Evolutionary conservation across 2,113 vertebrate genomes (phyloP), one percentile per base, ranked within the genome.

Genomic region (Steatornis caripensis): DNA sequence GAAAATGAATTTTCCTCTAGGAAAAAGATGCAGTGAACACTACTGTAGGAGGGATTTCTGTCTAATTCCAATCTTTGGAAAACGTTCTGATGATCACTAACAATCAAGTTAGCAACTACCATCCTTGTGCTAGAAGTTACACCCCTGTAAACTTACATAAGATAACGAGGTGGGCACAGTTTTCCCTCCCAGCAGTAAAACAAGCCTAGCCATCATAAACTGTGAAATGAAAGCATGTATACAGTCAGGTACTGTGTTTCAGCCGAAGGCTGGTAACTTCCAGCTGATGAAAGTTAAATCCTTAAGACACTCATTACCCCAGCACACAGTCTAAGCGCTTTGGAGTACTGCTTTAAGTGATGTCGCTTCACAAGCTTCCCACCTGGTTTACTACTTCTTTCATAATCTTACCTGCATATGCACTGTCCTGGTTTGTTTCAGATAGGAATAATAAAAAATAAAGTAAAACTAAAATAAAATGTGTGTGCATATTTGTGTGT

Each of bases 351-450:
- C 11, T 71, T 49, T 45, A 71, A 41, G n/a, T 46, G 32, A 21
- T 21, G 4, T 13, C 66, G 36, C 11, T 76, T 55, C 57, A 53
- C 5, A 19, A 16, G 20, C 36, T 39, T 46, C 12, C 5, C 18
- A 48, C 9, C 17, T 34, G 24, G 5, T 1, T 92, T 70, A 32
- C 26, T 57, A 20, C 79, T 88, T 60, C 18, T 43, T 71, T 86
- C 62, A 14, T 86, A 51, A 46, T 39, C 45, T 71, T 29, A 58
- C 26, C 7, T 83, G 12, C 15, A 27, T 24, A 43, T 9, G 4
- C 39, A 60, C 36, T 34, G 11, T 60, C 11, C 5, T 3, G 0
- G 29, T n/a, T 89, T 6, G 0, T 0, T 87, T 89, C 70, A 12
- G 32, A 15, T 45, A 53, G 21, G 23, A 71, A 58, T 5, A 23